Base-by-base conservation (phyloP, 2,888 invertebrate species). In the Acholoe squamosa region DNA sequence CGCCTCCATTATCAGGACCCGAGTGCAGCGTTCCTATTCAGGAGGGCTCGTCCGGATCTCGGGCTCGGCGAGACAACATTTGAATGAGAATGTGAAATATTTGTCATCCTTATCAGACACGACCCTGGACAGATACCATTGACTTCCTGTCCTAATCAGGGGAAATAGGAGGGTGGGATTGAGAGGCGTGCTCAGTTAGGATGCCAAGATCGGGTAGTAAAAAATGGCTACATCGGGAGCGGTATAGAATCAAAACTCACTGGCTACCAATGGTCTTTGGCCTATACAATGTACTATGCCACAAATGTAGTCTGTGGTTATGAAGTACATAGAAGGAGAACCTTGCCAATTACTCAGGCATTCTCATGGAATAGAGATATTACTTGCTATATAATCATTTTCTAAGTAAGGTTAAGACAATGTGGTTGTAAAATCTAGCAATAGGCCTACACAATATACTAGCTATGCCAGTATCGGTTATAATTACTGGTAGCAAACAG, bases 41-140 rank as follows among this genome's bases (percentile, higher is more conserved):
- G 61, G 61, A 14, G 19, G 22, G 5, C 61, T 61, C 61, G 61
- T 3, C 12, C 61, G 22, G 14, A n/a, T 61, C 61, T 61, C 61
- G 61, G 22, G 61, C 61, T 61, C 1, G 61, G 61, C 61, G 61
- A 61, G 61, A 61, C 61, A n/a, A n/a, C 61, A 61, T 61, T 61
- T 7, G 61, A 61, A 61, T 61, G 61, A 61, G 61, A 61, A 61
- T 61, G n/a, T 19, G 19, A n/a, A 19, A 14, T 19, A 61, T 61
- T 61, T 61, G 61, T 61, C 61, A 61, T 61, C 61, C 61, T 61
- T 61, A 61, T 61, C 61, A 61, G 61, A n/a, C n/a, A 61, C 61
- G n/a, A 14, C 61, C 61, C n/a, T n/a, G n/a, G 61, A 61, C 61
- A 61, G 61, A 61, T 61, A 61, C 61, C 61, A 61, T 61, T 61